These are phyloP conservation scores for Busseola fusca DNA, from an alignment of 2,888 invertebrate species.

Conservation along the genomic window DNA sequence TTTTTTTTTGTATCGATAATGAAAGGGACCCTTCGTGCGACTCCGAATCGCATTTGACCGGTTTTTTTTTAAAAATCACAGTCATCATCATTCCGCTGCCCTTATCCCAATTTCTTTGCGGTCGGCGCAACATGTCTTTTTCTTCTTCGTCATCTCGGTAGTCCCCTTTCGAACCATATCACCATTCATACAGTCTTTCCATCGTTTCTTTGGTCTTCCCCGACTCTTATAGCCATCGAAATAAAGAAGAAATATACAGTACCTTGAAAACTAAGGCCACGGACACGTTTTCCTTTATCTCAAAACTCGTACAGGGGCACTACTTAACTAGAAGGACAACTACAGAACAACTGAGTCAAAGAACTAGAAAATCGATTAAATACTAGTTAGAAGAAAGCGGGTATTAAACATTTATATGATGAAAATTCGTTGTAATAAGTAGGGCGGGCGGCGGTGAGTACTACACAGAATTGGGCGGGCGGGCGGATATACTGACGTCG, in stretches of 20 bases:
- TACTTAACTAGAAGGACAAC: neutral
- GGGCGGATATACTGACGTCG: conserved; percentile 31
- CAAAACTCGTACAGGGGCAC: conserved; percentile 5
- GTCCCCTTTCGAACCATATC: no score
- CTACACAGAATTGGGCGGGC: conserved; percentile 42
- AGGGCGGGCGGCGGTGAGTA: conserved; percentile 39
- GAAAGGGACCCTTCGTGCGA: no score
- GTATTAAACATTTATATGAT: conserved; percentile 20
- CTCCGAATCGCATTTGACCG: no score
- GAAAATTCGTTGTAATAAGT: conserved; percentile 26
- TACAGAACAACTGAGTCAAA: conserved; percentile 1
- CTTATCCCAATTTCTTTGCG: no score
- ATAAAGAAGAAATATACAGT: neutral
- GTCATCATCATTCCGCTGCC: no score
- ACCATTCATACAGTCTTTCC: no score
- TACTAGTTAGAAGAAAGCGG: conserved; percentile 15
- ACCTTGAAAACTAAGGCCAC: neutral
- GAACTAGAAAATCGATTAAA: conserved; percentile 24
- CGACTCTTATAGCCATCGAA: no score
- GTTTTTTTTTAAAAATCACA: no score
- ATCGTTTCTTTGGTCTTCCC: no score
- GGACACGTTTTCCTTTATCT: neutral
- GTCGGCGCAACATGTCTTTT: no score
- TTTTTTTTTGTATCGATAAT: no score
- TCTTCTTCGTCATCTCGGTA: no score